Conservation (phyloP, 2,113 vertebrate genomes). For the Atherinomorus stipes region DNA sequence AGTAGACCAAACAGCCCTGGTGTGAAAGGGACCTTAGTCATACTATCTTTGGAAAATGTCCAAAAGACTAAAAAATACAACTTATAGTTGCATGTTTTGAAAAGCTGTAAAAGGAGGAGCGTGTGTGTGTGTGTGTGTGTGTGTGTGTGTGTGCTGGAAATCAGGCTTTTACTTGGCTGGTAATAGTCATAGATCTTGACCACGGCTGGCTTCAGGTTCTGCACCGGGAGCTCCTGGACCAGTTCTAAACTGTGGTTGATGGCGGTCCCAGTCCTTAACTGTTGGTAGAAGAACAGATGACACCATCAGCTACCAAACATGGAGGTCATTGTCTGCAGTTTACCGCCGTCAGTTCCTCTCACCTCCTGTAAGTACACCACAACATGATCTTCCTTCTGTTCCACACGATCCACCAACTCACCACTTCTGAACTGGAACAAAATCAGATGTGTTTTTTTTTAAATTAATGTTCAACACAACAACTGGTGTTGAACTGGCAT, state of each 20-base stretch:
- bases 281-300: neutral
- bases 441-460: neutral
- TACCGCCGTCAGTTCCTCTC: slow-evolving; percentile 15
- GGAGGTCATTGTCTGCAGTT: too few relatives aligned
- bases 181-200: slow-evolving; percentile 89
- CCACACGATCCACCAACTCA: slow-evolving; percentile 67
- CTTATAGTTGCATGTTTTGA: too few relatives aligned
- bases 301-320: neutral
- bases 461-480: too few relatives aligned
- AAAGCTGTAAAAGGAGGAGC: too few relatives aligned
- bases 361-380: slow-evolving; percentile 73
- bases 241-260: slow-evolving; percentile 71
- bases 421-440: slow-evolving; percentile 56
- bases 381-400: slow-evolving; percentile 66
- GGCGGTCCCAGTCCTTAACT: slow-evolving; percentile 49
- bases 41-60: too few relatives aligned
- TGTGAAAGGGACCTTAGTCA: too few relatives aligned
- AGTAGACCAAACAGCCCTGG: too few relatives aligned
- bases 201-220: slow-evolving; percentile 84
- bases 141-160: too few relatives aligned
- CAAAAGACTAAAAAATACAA: too few relatives aligned
- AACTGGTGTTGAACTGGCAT: neutral
- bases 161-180: slow-evolving; percentile 83
- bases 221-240: slow-evolving; percentile 76
- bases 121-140: too few relatives aligned